These are phyloP conservation scores for Eilema griseolum DNA, from an alignment of 2,888 invertebrate species.

Conservation along the genomic window DNA sequence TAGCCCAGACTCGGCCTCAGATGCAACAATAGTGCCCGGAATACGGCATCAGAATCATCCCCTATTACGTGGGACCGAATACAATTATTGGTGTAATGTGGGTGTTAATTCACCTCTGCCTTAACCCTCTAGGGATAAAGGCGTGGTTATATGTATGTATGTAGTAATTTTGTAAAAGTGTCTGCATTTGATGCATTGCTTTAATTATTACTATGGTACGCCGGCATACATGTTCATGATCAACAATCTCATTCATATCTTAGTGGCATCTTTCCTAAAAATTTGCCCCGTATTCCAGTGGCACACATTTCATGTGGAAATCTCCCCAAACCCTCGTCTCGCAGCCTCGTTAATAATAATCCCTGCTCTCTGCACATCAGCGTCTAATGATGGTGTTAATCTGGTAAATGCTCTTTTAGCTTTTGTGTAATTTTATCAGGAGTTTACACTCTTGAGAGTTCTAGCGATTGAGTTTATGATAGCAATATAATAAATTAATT, in stretches of 20 bases:
- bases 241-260: background rate
- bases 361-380: background rate
- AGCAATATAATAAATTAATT: too few relatives aligned
- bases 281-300: background rate
- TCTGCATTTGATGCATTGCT: too few relatives aligned
- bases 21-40: too few relatives aligned
- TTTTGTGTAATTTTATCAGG: background rate
- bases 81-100: too few relatives aligned
- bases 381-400: background rate
- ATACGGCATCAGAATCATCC: too few relatives aligned
- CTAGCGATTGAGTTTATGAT: background rate
- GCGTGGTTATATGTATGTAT: too few relatives aligned
- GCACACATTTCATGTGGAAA: background rate
- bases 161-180: too few relatives aligned
- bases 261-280: background rate
- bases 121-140: too few relatives aligned
- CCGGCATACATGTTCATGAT: background rate
- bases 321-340: background rate
- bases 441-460: background rate
- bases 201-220: too few relatives aligned
- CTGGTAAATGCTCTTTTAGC: background rate
- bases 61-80: too few relatives aligned
- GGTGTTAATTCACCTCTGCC: too few relatives aligned
- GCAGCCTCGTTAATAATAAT: background rate
- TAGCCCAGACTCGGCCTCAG: too few relatives aligned